Evolutionary conservation across 1,140 invertebrate genomes (phyloP), one percentile per base, ranked within the genome.

Genomic region (Nasonia giraulti): DNA sequence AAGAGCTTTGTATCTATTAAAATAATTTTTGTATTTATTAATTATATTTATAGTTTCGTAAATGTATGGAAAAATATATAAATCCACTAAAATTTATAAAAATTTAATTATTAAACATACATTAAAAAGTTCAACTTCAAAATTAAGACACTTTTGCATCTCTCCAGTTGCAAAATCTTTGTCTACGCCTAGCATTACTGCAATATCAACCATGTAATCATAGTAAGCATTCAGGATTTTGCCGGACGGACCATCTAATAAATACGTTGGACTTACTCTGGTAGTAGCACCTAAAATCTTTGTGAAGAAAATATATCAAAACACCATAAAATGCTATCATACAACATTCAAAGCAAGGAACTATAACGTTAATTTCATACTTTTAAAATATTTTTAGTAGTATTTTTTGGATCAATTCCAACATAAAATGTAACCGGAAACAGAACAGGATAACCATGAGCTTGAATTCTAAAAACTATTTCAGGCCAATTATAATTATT

Each of bases 141-240:
- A 96, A 5, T 94, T 88, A 2, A 96, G 92, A 3, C 5, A 27
- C 94, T 92, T 94, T 31, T 89, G 90, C 90, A 96, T 91, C 84
- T 95, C 93, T 37, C 87, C 78, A 50, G 88, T 87, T 23, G 94
- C 95, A 11, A 33, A 84, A 0, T 76, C 84, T 85, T 93, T 94
- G 33, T 98, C 93, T 7, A 97, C 97, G 14, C 98, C 98, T 55
- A 99, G 94, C 2, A 98, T 93, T 0, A 96, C 95, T 1, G 98
- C 97, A 80, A 99, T 96, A 86, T 98, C 97, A 0, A 97, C 96
- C 96, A 97, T 97, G 88, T 97, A 98, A 1, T 95, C 47, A 14
- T 68, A 23, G 62, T 79, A 79, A n/a, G 77, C 77, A 6, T n/a
- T 79, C 4, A 5, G 33, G 2, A 79, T 50, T 11, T 79, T n/a